phyloP scores from a whole-genome alignment of 2,888 invertebrate species.

The Drosophila trichaetosa region DNA sequence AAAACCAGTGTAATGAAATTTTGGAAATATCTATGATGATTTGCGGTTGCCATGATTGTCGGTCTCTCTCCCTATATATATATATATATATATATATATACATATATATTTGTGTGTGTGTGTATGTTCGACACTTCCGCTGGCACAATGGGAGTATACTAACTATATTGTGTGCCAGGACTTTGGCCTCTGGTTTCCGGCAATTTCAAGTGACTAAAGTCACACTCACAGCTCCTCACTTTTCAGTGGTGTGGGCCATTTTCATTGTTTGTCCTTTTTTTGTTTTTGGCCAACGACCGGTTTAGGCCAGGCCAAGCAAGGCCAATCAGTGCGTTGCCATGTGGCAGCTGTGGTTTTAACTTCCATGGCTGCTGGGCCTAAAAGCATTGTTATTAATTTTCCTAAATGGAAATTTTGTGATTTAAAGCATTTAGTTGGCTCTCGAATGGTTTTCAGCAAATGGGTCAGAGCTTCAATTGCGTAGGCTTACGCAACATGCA shows the following conservation, averaged over 20 bases:
- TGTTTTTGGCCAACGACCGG: neutral
- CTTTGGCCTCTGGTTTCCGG: conserved; percentile 58
- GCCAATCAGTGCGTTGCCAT: conserved; percentile 40
- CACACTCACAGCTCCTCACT: conserved; percentile 47
- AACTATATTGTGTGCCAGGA: conserved; percentile 25
- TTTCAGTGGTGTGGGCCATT: conserved; percentile 3
- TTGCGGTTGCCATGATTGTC: conserved; percentile 67
- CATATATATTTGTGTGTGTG: neutral
- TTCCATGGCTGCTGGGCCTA: conserved; percentile 17
- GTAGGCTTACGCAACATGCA: neutral
- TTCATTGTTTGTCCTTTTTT: conserved; percentile 40
- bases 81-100: neutral
- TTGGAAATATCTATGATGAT: conserved; percentile 80
- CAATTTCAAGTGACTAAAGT: conserved; percentile 68
- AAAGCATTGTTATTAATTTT: conserved; percentile 53
- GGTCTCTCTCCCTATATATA: conserved; percentile 1
- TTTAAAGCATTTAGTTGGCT: conserved; percentile 18
- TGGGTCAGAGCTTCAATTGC: neutral
- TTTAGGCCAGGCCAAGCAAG: conserved; percentile 19
- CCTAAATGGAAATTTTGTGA: conserved; percentile 51
- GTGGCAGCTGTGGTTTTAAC: conserved; percentile 54
- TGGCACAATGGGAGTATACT: conserved; percentile 29
- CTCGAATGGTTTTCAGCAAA: neutral
- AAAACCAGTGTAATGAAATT: conserved; percentile 72
- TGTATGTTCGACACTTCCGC: conserved; percentile 60